Conservation (phyloP, 2,113 vertebrate genomes). For the Athene noctua region DNA sequence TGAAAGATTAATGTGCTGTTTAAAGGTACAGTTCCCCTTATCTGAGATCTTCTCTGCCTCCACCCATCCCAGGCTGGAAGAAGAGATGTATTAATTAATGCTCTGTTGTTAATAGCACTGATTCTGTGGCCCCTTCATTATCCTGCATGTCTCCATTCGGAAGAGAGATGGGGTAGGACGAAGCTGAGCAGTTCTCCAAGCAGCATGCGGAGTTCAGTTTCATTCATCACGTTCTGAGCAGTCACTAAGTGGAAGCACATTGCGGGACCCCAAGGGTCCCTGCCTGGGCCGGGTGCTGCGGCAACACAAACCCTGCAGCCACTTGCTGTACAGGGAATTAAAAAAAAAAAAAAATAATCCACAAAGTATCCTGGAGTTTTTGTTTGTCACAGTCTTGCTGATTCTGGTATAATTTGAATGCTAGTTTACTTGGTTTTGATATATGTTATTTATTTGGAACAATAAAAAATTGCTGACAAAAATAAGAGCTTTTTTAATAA, state of each 20-base stretch:
- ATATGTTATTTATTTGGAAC: background rate
- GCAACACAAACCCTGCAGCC: background rate
- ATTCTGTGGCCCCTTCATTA: background rate
- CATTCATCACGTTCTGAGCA: background rate
- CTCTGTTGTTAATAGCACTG: background rate
- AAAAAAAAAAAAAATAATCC: background rate
- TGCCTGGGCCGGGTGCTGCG: background rate
- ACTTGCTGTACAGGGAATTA: too few species aligned
- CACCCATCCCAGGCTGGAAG: background rate
- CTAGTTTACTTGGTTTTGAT: background rate
- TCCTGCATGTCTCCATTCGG: background rate
- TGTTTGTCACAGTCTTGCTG: background rate
- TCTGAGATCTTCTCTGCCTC: background rate
- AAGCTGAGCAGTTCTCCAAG: background rate
- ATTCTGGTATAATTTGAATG: fast-evolving
- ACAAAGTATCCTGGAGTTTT: background rate
- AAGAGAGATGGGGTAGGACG: background rate
- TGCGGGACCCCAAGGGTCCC: background rate
- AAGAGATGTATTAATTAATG: background rate
- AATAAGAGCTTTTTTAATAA: background rate
- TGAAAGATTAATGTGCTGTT: background rate
- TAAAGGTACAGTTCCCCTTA: background rate
- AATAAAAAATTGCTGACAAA: background rate
- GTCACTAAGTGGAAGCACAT: background rate
- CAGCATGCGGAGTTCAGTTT: background rate